Conservation (phyloP, 1,140 invertebrate species). For the Nasonia longicornis region DNA sequence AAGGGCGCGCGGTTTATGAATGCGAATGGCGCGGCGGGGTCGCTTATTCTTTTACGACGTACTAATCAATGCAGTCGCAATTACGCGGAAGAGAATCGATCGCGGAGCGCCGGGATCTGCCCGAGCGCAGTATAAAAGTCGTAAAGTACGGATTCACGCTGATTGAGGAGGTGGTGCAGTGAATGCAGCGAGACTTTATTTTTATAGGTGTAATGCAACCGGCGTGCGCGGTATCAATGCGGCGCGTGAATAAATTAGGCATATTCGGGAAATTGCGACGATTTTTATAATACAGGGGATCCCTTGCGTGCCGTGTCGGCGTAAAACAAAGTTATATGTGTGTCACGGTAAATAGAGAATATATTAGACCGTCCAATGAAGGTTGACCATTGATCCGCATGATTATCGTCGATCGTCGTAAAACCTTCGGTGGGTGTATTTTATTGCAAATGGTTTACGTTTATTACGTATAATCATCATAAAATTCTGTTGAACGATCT, state of each 20-base stretch:
- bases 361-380: constrained; percentile 13
- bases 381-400: neutral
- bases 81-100: constrained; percentile 41
- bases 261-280: constrained; percentile 11
- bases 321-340: neutral
- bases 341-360: constrained; percentile 17
- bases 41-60: constrained; percentile 51
- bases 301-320: neutral
- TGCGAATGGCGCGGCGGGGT: constrained; percentile 30
- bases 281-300: constrained; percentile 24
- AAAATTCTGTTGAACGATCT: neutral
- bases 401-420: constrained; percentile 21
- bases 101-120: constrained; percentile 49
- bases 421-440: neutral
- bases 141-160: constrained; percentile 33
- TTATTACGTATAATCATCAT: neutral
- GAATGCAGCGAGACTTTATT: neutral
- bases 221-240: neutral
- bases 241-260: constrained; percentile 15
- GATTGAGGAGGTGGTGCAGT: constrained; percentile 24
- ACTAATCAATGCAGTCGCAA: constrained; percentile 45
- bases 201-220: neutral
- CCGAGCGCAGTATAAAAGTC: constrained; percentile 51
- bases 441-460: neutral
- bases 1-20: constrained; percentile 10